phyloP scores from a whole-genome alignment of 2,888 invertebrate species.

The Germaria angustata region DNA sequence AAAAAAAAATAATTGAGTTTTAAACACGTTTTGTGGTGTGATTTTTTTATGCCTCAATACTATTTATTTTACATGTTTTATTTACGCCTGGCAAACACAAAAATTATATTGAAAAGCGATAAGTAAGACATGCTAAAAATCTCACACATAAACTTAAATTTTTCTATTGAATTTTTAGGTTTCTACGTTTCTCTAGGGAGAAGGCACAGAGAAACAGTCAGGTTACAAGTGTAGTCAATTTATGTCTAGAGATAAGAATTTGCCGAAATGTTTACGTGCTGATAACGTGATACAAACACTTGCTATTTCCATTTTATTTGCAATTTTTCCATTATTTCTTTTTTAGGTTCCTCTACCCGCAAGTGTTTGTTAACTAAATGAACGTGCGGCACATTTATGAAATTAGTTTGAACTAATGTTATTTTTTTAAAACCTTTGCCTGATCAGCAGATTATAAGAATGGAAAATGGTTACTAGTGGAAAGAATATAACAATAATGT shows the following conservation, averaged over 20 bases:
- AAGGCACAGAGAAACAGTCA: not conserved
- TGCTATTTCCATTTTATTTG: slow-evolving; percentile 10
- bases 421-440: not conserved
- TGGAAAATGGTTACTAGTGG: not conserved
- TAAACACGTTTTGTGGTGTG: slow-evolving; percentile 58
- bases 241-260: slow-evolving; percentile 54
- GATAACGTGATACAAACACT: slow-evolving; percentile 51
- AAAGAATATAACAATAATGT: no score
- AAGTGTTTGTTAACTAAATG: not conserved
- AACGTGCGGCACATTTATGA: slow-evolving; percentile 14
- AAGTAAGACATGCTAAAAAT: slow-evolving; percentile 36
- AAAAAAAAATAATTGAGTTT: slow-evolving; percentile 53
- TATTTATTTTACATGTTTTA: slow-evolving; percentile 49
- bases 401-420: slow-evolving; percentile 1
- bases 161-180: slow-evolving; percentile 3
- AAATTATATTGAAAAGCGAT: not conserved
- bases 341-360: not conserved
- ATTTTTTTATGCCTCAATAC: slow-evolving; percentile 1
- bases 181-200: not conserved
- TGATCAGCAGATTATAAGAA: not conserved
- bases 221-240: slow-evolving; percentile 39
- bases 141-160: slow-evolving; percentile 1
- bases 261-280: slow-evolving; percentile 64
- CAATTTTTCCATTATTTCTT: slow-evolving; percentile 18
- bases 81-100: slow-evolving; percentile 54